Evolutionary conservation across 2,797 vertebrate species (phyloP).

Genomic region (Mareca penelope): DNA sequence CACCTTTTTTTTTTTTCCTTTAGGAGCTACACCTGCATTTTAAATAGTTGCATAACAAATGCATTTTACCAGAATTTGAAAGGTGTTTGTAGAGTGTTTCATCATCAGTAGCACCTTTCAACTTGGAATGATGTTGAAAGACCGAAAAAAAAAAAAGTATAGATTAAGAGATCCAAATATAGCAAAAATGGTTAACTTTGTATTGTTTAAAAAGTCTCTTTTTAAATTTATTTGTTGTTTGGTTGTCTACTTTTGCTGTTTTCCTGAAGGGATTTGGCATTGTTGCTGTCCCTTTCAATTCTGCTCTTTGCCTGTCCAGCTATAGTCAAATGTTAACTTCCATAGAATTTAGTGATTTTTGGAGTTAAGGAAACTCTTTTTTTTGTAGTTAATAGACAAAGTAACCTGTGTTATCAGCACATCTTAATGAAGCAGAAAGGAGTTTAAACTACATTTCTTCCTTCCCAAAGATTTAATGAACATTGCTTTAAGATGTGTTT

Average conservation of each 20-base stretch:
- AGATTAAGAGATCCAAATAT: background rate
- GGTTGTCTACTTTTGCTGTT: background rate
- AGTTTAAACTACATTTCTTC: background rate
- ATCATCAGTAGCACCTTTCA: background rate
- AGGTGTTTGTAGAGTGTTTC: background rate
- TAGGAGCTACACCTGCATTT: background rate
- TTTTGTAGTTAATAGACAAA: background rate
- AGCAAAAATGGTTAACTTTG: background rate
- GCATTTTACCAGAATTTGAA: background rate
- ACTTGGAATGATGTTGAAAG: background rate
- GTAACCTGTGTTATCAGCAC: background rate
- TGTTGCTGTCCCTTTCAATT: background rate
- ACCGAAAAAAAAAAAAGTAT: background rate
- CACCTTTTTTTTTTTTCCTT: background rate
- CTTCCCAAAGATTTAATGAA: background rate
- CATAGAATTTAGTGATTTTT: background rate
- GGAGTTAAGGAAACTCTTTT: background rate
- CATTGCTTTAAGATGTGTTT: accelerated
- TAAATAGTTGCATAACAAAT: background rate
- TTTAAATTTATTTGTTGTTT: background rate
- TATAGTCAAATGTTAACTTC: background rate
- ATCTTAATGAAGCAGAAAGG: background rate
- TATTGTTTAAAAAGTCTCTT: background rate
- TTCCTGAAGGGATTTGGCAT: background rate
- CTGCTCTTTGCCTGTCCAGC: background rate